Base-by-base conservation (phyloP, 2,113 vertebrate species). In the Theristicus caerulescens region DNA sequence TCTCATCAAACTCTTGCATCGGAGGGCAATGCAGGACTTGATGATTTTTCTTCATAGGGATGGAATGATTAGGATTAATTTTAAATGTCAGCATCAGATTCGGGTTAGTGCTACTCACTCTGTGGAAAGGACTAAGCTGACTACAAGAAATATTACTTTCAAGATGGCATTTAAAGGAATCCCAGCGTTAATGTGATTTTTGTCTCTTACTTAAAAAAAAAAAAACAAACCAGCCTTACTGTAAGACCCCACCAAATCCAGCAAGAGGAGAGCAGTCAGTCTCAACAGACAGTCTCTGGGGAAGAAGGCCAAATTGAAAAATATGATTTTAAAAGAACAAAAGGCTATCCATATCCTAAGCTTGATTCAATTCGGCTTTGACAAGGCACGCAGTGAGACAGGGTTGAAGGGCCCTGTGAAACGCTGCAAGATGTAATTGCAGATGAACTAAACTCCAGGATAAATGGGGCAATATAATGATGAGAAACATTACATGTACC, bases 161-260 rank as follows among this genome's bases (percentile, higher is more conserved):
- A 66, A 42, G 27, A 10, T 78, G 79, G 91, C 62, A 90, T 96
- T 96, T 96, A 77, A 70, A 94, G 67, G 86, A 93, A 94, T 54
- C 55, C 15, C 25, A n/a, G 51, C 58, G 32, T 46, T 88, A 86
- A 84, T 78, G 59, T 16, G 86, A 81, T 91, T 92, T 94, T 73
- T n/a, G 8, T 54, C 80, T 77, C 84, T 58, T 38, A 14, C 55
- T 94, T 42, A 11, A 57, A 44, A 29, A 49, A 49, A 40, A 16
- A 52, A 54, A 29, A 54, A 9, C 13, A 31, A 74, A 14, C 4
- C 51, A 47, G 18, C 67, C 9, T 54, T 42, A 3, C 31, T n/a
- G 13, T 36, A 31, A 80, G 62, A 36, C 59, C 38, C 18, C 85
- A 73, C 19, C 40, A 32, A 47, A 46, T 1, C 31, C 71, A 69